These are phyloP conservation scores for Leptinotarsa undecemlineata DNA, from an alignment of 1,140 invertebrate genomes.

Conservation along the genomic window DNA sequence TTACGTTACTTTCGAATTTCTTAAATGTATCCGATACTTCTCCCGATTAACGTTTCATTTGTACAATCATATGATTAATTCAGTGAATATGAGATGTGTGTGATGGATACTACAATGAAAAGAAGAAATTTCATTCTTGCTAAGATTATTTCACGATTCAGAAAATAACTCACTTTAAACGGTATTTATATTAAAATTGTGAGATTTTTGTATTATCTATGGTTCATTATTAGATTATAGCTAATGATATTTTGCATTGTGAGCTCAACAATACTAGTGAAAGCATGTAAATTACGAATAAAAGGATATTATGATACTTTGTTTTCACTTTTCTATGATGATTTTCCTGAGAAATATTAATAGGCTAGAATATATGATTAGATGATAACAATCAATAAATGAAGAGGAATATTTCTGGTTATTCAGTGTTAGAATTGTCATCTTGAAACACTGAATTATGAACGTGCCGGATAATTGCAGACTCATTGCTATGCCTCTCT, in stretches of 20 bases:
- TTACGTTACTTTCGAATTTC: too few species aligned
- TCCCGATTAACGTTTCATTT: too few species aligned
- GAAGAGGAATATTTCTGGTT: too few species aligned
- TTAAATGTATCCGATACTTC: too few species aligned
- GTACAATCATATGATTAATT: too few species aligned
- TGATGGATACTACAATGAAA: background rate
- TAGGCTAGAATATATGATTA: background rate
- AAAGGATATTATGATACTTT: background rate
- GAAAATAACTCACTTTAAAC: slow-evolving; percentile 1
- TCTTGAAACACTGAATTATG: too few species aligned
- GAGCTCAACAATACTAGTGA: background rate
- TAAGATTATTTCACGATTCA: background rate
- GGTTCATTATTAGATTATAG: background rate
- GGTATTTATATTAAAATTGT: background rate
- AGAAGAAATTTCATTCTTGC: background rate
- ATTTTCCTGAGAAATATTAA: slow-evolving; percentile 6
- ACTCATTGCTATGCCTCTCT: too few species aligned
- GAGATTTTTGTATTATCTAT: background rate
- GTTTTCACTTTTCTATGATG: background rate
- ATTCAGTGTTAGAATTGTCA: too few species aligned
- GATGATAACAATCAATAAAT: too few species aligned
- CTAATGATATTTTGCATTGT: slow-evolving; percentile 1
- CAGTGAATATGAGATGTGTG: too few species aligned
- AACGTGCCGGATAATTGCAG: too few species aligned
- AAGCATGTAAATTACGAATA: background rate